Evolutionary conservation across 2,113 vertebrate species (phyloP), one percentile per base, ranked within the genome.

Genomic region (Aegithalos caudatus): DNA sequence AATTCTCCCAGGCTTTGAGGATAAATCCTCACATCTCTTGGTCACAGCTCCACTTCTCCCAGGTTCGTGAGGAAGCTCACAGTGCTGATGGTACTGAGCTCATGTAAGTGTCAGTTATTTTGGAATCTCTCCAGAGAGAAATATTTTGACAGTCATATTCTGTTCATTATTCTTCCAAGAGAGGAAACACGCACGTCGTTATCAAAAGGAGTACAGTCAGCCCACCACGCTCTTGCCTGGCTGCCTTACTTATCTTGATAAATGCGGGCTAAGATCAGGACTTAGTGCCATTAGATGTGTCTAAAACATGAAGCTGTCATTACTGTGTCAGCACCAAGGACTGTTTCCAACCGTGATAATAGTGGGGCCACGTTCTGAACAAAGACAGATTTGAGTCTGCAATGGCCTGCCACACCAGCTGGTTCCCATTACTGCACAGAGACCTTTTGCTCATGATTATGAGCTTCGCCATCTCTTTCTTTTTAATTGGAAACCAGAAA

Each of bases 161-260:
- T 72, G 80, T 94, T 96, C 86, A 86, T 96, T 95, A 91, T 91
- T 95, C 82, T 77, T 88, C 44, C 71, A 44, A 44, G 87, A 92
- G 56, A 94, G 86, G 97, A 96, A 97, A 95, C 72, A 95, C 0
- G 14, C 91, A 95, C 19, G 1, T 88, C 10, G 15, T 95, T 92
- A 94, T 95, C 96, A 95, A 48, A 81, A 77, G 93, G 83, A 91
- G 73, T 31, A 86, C 90, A 81, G 89, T 67, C 96, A 95, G 95
- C 95, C 92, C 92, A 94, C 96, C 94, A 62, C 35, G 89, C 91
- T 95, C 73, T 61, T 84, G 86, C 83, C 77, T 89, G 86, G 45
- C 92, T 92, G 80, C 51, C 89, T 94, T 12, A 81, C 93, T 97
- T 97, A 95, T 97, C 97, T 94, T 97, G 96, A 97, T 97, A 97